A percentile compares a stretch with the other conserved stretches of the same genome.
Conservation (phyloP, 1,140 invertebrate genomes). For the Mactra quadrangularis region DNA sequence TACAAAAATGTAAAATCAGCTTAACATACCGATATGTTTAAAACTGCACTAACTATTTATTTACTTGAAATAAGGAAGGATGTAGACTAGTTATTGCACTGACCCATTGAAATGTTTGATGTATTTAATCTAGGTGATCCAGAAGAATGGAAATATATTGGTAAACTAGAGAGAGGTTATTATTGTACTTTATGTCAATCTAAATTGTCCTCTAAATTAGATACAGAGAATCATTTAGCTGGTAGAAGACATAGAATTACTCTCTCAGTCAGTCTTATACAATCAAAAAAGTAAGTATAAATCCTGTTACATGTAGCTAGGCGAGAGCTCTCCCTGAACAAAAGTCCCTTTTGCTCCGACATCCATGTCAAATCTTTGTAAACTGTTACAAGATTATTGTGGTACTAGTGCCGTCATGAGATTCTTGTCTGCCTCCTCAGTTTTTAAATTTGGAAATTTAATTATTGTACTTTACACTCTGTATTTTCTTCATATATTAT, state of each 20-base stretch:
- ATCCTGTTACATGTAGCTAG: not conserved
- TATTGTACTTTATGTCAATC: slow-evolving; percentile 39
- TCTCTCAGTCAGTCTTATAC: not conserved
- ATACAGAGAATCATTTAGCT: slow-evolving; percentile 8
- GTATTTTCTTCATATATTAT: no score
- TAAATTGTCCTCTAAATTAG: slow-evolving; percentile 12
- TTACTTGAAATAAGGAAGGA: no score
- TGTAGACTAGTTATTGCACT: no score
- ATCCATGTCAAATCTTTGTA: not conserved
- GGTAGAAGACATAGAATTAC: slow-evolving; percentile 32
- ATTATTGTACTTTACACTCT: no score
- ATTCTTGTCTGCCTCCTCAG: no score
- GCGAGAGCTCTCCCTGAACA: not conserved
- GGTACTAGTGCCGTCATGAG: no score
- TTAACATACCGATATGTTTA: no score
- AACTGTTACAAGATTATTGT: no score
- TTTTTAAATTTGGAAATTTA: no score
- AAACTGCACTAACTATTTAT: no score
- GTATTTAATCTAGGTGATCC: not conserved
- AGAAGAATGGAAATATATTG: slow-evolving; percentile 15
- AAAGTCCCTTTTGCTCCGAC: not conserved
- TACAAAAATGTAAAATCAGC: no score
- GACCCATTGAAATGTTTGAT: no score
- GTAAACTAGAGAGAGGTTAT: slow-evolving; percentile 1
- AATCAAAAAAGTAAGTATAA: slow-evolving; percentile 35